Evolutionary conservation across 1,140 invertebrate genomes (phyloP).

Genomic region (Aphaenogaster rudis): DNA sequence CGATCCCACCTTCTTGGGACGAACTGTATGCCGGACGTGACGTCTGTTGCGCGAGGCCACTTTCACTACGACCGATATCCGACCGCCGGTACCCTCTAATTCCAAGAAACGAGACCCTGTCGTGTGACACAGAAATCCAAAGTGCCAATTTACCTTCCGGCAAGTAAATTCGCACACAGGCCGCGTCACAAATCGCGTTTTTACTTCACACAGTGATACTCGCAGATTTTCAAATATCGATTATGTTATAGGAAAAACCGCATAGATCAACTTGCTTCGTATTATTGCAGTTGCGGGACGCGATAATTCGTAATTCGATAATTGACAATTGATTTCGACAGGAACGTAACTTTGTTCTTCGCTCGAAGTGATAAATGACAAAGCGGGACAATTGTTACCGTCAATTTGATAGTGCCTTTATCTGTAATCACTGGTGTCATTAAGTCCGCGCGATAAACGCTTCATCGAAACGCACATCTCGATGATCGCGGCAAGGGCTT

Average conservation of each 20-base stretch:
- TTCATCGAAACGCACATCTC: slow-evolving; percentile 28
- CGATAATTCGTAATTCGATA: background rate
- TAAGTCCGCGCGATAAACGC: slow-evolving; percentile 36
- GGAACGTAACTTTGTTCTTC: slow-evolving; percentile 19
- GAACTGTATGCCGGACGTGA: slow-evolving; percentile 75
- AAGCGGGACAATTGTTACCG: background rate
- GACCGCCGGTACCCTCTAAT: background rate
- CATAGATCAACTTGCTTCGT: background rate
- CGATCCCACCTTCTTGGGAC: slow-evolving; percentile 61
- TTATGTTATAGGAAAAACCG: background rate
- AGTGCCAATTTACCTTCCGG: background rate
- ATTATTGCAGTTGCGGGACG: background rate
- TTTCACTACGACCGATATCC: slow-evolving; percentile 36
- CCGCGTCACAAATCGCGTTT: background rate
- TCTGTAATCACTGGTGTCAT: slow-evolving; percentile 27
- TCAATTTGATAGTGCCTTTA: background rate
- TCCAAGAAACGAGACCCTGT: background rate
- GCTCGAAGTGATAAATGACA: slow-evolving; percentile 1
- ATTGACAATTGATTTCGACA: slow-evolving; percentile 2
- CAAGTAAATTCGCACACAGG: background rate
- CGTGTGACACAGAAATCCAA: slow-evolving; percentile 16
- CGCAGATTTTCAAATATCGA: background rate
- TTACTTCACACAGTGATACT: background rate
- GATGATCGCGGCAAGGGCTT: slow-evolving; percentile 50
- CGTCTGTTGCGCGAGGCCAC: slow-evolving; percentile 63